A percentile compares a stretch with the other conserved stretches of the same genome.
Conservation (phyloP, 2,797 vertebrate species). For the Pseudopleuronectes americanus region DNA sequence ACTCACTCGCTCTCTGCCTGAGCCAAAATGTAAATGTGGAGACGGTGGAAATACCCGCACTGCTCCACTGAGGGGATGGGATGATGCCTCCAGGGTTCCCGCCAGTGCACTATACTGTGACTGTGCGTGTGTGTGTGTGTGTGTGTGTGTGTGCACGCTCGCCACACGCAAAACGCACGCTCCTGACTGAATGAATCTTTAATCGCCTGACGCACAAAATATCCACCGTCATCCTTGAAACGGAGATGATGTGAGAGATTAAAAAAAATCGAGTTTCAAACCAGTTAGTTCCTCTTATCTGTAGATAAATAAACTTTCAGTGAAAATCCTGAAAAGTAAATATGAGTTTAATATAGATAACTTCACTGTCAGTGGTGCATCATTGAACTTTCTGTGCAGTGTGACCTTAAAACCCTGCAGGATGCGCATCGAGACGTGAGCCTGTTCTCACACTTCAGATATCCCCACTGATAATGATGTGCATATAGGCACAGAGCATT, state of each 20-base stretch:
- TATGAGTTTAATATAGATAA: too few species aligned
- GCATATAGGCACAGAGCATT: neutral
- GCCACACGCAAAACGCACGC: constrained; percentile 55
- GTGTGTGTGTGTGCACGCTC: constrained; percentile 14
- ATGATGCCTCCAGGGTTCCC: constrained; percentile 53
- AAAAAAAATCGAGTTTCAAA: neutral
- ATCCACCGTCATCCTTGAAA: neutral
- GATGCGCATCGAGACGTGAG: neutral
- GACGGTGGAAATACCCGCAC: constrained; percentile 47
- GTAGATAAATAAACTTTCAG: too few species aligned
- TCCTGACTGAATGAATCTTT: constrained; percentile 59
- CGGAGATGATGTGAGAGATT: neutral
- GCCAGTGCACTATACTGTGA: neutral
- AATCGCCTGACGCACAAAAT: constrained; percentile 49
- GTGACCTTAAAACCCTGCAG: too few species aligned
- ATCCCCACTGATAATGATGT: neutral
- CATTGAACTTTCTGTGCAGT: too few species aligned
- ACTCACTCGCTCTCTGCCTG: constrained; percentile 46
- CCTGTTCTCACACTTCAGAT: neutral
- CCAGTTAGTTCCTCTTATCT: too few species aligned
- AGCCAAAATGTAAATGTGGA: constrained; percentile 47
- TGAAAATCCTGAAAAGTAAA: too few species aligned
- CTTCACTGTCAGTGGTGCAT: too few species aligned
- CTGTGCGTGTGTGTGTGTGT: constrained; percentile 15
- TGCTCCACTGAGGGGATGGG: constrained; percentile 21